Percentiles rank a stretch among this genome's conserved stretches.
These are phyloP conservation scores for Chloroceryle amazona DNA, from an alignment of 2,797 vertebrate species.

Conservation along the genomic window DNA sequence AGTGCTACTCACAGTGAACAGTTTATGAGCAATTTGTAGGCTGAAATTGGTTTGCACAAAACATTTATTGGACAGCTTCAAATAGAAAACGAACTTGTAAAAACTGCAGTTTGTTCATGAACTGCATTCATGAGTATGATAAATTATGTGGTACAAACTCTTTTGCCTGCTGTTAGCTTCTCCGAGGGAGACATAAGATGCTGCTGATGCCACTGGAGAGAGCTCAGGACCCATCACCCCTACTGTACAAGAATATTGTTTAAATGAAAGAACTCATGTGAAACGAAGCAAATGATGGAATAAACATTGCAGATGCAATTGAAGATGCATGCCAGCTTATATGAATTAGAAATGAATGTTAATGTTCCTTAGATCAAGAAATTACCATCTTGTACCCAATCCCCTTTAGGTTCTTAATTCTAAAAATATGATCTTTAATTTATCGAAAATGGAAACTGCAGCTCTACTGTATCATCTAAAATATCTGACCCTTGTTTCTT, in stretches of 20 bases:
- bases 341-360: conserved; percentile 52
- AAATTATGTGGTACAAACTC: background rate
- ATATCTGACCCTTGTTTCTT: background rate
- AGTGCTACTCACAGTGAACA: background rate
- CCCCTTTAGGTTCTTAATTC: background rate
- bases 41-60: conserved; percentile 57
- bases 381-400: background rate
- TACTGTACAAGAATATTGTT: conserved; percentile 51
- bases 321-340: conserved; percentile 26
- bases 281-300: conserved; percentile 44
- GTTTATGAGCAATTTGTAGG: conserved; percentile 50
- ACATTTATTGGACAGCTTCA: conserved; percentile 62
- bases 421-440: background rate
- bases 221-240: background rate
- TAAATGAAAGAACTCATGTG: conserved; percentile 67
- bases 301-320: conserved; percentile 40
- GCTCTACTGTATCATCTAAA: background rate
- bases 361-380: conserved; percentile 40
- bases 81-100: conserved; percentile 52
- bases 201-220: conserved; percentile 14
- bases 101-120: conserved; percentile 55
- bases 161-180: background rate
- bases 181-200: conserved; percentile 13
- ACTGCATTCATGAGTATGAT: conserved; percentile 29
- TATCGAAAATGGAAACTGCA: background rate